Conservation (phyloP, 2,797 vertebrate species). For the Manis pentadactyla region DNA sequence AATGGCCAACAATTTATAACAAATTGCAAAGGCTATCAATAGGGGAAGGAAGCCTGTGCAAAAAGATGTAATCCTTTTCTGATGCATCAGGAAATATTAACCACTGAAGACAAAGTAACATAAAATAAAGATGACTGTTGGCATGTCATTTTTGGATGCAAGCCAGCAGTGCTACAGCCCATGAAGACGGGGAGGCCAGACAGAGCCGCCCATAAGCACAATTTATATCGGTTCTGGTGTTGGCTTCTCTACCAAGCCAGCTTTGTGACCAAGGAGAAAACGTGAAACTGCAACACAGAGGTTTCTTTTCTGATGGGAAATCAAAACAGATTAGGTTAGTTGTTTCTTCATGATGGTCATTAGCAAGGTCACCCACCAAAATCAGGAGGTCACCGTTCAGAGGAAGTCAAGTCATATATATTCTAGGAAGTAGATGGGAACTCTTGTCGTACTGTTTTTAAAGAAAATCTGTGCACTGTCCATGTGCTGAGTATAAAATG, state of each 20-base stretch:
- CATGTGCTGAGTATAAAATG: background rate
- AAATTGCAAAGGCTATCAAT: conserved; percentile 4
- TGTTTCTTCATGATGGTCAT: background rate
- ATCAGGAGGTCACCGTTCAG: background rate
- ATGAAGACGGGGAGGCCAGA: background rate
- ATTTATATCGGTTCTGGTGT: background rate
- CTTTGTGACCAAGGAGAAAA: background rate
- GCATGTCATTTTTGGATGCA: background rate
- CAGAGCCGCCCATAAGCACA: background rate
- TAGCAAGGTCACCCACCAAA: background rate
- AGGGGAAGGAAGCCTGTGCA: conserved; percentile 61
- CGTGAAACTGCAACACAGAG: background rate
- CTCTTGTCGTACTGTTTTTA: background rate
- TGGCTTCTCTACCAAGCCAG: background rate
- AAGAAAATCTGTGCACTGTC: background rate
- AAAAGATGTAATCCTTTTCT: conserved; percentile 19
- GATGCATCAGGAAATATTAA: conserved; percentile 68
- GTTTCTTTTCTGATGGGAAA: background rate
- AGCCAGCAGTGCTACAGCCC: background rate
- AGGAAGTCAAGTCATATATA: background rate
- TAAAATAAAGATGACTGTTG: conserved; percentile 61
- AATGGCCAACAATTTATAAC: background rate
- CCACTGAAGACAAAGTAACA: conserved; percentile 38
- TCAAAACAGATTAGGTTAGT: background rate
- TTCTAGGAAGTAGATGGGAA: background rate